Base-by-base conservation (phyloP, 2,888 invertebrate species). In the Allophyes oxyacanthae region DNA sequence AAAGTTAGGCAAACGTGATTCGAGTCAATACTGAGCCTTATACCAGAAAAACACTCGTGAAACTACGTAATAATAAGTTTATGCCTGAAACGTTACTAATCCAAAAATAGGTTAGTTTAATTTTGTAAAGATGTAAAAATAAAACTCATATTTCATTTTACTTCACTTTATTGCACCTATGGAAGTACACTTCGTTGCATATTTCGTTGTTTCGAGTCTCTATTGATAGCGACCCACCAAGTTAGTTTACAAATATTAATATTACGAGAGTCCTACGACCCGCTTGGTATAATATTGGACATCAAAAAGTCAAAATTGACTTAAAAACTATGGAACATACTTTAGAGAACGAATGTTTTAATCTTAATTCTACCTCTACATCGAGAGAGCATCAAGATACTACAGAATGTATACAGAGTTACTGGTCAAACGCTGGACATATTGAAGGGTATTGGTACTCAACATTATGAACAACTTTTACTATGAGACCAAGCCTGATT, bases 91-190 rank as follows among this genome's bases (percentile, higher is more conserved):
- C n/a, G n/a, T n/a, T n/a, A n/a, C n/a, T n/a, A n/a, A n/a, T n/a
- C n/a, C n/a, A n/a, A n/a, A n/a, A n/a, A n/a, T n/a, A n/a, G n/a
- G n/a, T n/a, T n/a, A n/a, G n/a, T n/a, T n/a, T n/a, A n/a, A n/a
- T n/a, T n/a, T n/a, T n/a, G n/a, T n/a, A n/a, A n/a, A n/a, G n/a
- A n/a, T n/a, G n/a, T n/a, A n/a, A 67, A 79, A 86, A 78, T 76
- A 70, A 82, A 81, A 79, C 76, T 68, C 72, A 51, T 55, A 61
- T 64, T 69, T 81, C 74, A 85, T 64, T 73, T 88, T 86, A 86
- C 82, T 86, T 89, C 84, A 88, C 82, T 94, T 93, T 93, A 94
- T 94, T 94, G 94, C 94, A 94, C 93, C 89, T 90, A 89, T 83
- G 83, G 87, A 93, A 92, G 91, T 94, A 93, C 93, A 93, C 88